These are phyloP conservation scores for Augochlorella aurata DNA, from an alignment of 2,888 invertebrate species.

Conservation along the genomic window DNA sequence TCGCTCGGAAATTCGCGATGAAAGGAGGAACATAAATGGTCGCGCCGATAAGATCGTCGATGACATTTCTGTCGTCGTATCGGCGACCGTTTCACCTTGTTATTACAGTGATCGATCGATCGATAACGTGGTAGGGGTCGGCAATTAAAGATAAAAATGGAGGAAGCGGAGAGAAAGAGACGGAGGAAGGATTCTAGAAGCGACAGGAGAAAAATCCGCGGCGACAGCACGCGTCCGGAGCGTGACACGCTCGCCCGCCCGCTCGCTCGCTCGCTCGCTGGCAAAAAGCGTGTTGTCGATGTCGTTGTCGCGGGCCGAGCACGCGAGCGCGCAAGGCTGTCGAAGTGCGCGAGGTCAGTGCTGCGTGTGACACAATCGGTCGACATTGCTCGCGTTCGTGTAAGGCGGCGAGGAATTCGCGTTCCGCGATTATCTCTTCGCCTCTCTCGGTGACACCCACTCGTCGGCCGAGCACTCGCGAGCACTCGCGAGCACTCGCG, in stretches of 20 bases:
- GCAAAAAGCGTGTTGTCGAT: conserved; percentile 26
- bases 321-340: conserved; percentile 40
- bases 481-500: neutral
- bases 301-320: no score
- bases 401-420: conserved; percentile 37
- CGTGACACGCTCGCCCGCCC: conserved; percentile 22
- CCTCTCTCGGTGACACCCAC: conserved; percentile 8
- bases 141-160: neutral
- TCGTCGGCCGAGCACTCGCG: no score
- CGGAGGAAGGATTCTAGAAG: conserved; percentile 3
- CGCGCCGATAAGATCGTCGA: conserved; percentile 54
- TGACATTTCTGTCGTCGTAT: conserved; percentile 58
- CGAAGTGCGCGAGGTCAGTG: conserved; percentile 64
- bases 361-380: conserved; percentile 58
- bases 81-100: conserved; percentile 44
- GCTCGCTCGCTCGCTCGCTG: neutral
- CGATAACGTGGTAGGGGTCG: conserved; percentile 30
- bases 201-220: conserved; percentile 14
- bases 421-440: conserved; percentile 29
- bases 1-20: no score
- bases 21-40: neutral
- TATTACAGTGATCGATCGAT: conserved; percentile 29
- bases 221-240: conserved; percentile 34
- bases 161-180: neutral
- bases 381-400: conserved; percentile 52